Evolutionary conservation across 2,113 vertebrate genomes (phyloP).

Genomic region (Nanorana parkeri): DNA sequence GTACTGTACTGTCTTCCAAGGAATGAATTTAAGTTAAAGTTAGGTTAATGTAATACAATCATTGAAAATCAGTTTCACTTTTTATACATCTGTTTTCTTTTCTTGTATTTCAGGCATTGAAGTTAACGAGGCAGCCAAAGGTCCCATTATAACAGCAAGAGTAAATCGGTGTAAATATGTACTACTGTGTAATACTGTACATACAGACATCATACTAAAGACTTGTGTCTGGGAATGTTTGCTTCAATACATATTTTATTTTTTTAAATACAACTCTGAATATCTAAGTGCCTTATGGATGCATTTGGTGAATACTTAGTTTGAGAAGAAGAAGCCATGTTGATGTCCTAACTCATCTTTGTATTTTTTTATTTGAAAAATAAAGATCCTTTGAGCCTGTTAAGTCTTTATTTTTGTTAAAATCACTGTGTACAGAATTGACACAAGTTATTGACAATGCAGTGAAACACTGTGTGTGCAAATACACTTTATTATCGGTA

Average conservation of each 20-base stretch:
- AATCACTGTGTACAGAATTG: not conserved
- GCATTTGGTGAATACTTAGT: slow-evolving; percentile 67
- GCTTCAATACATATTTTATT: slow-evolving; percentile 79
- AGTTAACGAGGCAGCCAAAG: slow-evolving; percentile 78
- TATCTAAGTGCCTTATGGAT: slow-evolving; percentile 82
- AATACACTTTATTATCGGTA: too few species aligned
- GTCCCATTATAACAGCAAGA: slow-evolving; percentile 76
- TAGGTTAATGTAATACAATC: too few species aligned
- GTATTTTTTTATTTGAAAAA: slow-evolving; percentile 60
- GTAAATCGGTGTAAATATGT: slow-evolving; percentile 69
- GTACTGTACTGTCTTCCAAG: too few species aligned
- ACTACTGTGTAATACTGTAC: slow-evolving; percentile 65
- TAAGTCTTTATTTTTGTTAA: not conserved
- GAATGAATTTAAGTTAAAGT: too few species aligned
- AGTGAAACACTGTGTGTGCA: too few species aligned
- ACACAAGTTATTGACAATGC: not conserved
- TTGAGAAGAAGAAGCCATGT: slow-evolving; percentile 66
- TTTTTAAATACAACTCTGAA: slow-evolving; percentile 73
- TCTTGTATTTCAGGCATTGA: slow-evolving; percentile 75
- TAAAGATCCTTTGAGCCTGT: slow-evolving; percentile 36
- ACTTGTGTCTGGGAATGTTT: slow-evolving; percentile 73
- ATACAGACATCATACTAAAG: slow-evolving; percentile 64
- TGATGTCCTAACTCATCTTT: slow-evolving; percentile 62
- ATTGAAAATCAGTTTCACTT: not conserved
- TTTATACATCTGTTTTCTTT: not conserved